Conservation (phyloP, 2,888 invertebrate genomes). For the Plebejus argus region DNA sequence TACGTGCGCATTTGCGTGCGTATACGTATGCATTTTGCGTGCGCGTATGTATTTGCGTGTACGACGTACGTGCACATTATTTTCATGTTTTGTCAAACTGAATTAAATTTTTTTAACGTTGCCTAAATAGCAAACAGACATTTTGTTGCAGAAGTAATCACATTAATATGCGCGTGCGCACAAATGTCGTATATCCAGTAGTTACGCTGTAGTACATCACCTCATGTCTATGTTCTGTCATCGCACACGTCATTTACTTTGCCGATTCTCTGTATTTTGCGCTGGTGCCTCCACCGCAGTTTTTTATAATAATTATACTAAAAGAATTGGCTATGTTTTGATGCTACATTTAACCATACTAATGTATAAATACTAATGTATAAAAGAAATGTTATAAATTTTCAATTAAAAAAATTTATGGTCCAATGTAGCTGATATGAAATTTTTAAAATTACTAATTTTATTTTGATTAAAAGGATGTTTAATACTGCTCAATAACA, state of each 20-base stretch:
- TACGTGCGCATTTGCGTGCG: background rate
- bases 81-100: background rate
- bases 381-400: no score
- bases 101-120: no score
- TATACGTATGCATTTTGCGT: background rate
- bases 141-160: background rate
- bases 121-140: no score
- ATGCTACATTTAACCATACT: background rate
- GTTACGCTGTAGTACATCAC: background rate
- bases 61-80: background rate
- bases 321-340: background rate
- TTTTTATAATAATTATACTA: background rate
- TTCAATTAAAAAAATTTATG: background rate
- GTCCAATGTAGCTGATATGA: background rate
- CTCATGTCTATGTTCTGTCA: constrained; percentile 23
- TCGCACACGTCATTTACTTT: constrained; percentile 21
- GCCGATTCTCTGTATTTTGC: background rate
- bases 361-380: no score
- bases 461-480: background rate
- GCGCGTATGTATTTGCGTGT: background rate
- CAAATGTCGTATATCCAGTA: background rate
- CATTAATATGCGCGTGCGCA: background rate
- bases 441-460: background rate
- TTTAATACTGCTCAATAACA: background rate
- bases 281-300: background rate